Conservation (phyloP, 1,140 invertebrate species). For the Prorops nasuta region DNA sequence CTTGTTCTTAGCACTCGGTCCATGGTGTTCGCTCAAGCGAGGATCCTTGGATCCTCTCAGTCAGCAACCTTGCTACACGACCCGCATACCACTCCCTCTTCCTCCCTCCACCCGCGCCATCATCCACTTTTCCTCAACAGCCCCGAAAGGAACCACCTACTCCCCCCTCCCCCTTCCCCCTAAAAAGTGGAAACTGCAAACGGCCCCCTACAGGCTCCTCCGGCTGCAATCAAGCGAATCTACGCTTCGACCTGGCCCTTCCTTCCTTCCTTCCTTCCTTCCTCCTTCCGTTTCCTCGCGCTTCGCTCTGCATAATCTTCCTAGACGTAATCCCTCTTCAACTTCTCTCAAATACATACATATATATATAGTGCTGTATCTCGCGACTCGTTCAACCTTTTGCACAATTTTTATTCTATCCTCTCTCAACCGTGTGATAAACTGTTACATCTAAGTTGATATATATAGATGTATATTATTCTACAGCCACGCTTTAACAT, state of each 20-base stretch:
- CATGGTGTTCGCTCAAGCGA: slow-evolving; percentile 1
- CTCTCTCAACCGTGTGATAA: no score
- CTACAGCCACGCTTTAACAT: no score
- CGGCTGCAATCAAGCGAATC: no score
- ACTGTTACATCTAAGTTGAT: no score
- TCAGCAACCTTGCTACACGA: slow-evolving; percentile 20
- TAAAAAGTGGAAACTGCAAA: no score
- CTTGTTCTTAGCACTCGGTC: slow-evolving; percentile 19
- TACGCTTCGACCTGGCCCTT: neutral
- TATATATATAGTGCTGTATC: no score
- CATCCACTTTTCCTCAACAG: slow-evolving; percentile 28
- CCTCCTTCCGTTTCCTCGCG: neutral
- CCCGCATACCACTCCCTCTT: slow-evolving; percentile 24
- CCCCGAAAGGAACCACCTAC: slow-evolving; percentile 17
- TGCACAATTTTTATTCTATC: no score
- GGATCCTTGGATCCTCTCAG: slow-evolving; percentile 2
- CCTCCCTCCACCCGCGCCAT: slow-evolving; percentile 16
- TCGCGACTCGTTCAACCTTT: no score
- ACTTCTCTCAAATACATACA: no score
- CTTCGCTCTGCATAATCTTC: neutral
- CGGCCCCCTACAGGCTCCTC: no score
- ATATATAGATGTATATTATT: no score
- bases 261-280: neutral
- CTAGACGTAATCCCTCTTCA: no score
- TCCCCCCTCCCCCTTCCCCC: slow-evolving; percentile 4